Conservation (phyloP, 2,113 vertebrate species). For the Australoheros scitulus region DNA sequence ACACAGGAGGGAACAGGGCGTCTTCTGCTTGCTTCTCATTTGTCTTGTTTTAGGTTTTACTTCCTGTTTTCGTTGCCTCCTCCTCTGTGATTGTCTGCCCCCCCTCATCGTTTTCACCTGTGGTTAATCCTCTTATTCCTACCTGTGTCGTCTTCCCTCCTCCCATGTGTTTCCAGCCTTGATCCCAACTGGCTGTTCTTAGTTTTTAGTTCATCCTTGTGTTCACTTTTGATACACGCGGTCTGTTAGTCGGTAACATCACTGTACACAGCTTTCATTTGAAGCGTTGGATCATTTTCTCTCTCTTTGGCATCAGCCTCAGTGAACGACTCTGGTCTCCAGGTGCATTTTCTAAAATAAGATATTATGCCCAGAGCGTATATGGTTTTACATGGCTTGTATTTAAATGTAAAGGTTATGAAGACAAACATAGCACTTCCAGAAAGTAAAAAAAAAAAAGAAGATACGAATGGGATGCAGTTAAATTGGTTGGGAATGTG, state of each 20-base stretch:
- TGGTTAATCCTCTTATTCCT: neutral
- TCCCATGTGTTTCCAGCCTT: neutral
- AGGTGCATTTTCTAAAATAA: neutral
- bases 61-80: neutral
- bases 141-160: no score
- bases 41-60: neutral
- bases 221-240: neutral
- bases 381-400: neutral
- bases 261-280: neutral
- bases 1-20: no score
- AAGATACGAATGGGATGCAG: neutral
- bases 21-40: neutral
- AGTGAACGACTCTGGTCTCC: neutral
- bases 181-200: neutral
- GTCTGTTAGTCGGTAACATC: neutral
- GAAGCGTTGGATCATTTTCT: neutral
- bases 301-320: rapidly evolving
- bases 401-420: neutral
- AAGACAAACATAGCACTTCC: neutral
- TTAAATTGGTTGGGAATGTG: conserved; percentile 13
- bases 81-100: neutral
- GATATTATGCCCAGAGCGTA: neutral
- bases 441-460: neutral
- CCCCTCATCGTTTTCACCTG: neutral
- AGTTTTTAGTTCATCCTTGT: neutral